phyloP scores from a whole-genome alignment of 2,113 vertebrate species.

The Clarias batrachus region DNA sequence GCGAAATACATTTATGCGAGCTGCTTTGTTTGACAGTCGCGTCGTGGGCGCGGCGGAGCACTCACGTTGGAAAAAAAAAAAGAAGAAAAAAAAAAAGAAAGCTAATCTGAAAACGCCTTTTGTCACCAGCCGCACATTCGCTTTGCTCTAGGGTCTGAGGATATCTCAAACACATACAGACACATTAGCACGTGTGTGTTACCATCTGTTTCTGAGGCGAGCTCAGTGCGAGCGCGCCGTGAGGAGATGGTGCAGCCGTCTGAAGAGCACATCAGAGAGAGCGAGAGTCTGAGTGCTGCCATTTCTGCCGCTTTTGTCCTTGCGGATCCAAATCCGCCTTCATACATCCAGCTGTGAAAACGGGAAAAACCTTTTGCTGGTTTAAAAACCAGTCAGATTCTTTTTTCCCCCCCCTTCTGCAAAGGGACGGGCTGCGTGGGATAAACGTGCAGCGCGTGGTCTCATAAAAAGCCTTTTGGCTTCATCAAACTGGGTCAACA shows the following conservation, averaged over 20 bases:
- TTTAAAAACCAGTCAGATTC: slow-evolving; percentile 3
- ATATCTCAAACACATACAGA: slow-evolving; percentile 38
- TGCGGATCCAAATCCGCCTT: slow-evolving; percentile 37
- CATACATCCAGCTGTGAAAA: slow-evolving; percentile 33
- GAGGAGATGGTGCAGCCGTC: slow-evolving; percentile 23
- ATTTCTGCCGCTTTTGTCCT: slow-evolving; percentile 46
- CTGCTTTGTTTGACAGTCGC: slow-evolving; percentile 43
- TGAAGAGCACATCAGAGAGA: slow-evolving; percentile 34
- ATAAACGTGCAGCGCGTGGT: slow-evolving; percentile 34
- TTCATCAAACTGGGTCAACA: slow-evolving; percentile 45
- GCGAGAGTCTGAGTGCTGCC: slow-evolving; percentile 30
- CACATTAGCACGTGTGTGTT: slow-evolving; percentile 22
- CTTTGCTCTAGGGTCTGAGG: slow-evolving; percentile 32
- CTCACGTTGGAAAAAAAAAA: slow-evolving; percentile 17
- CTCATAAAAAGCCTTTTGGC: not conserved
- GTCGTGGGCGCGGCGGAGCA: slow-evolving; percentile 17
- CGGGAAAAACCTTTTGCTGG: not conserved
- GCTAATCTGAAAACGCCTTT: slow-evolving; percentile 50
- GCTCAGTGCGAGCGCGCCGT: not conserved
- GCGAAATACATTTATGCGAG: slow-evolving; percentile 30
- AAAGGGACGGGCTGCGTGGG: slow-evolving; percentile 13
- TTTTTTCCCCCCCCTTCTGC: not conserved
- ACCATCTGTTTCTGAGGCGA: slow-evolving; percentile 42
- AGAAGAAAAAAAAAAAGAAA: not conserved
- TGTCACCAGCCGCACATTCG: slow-evolving; percentile 33